phyloP scores from a whole-genome alignment of 2,797 vertebrate genomes.

The Mycteria americana region DNA sequence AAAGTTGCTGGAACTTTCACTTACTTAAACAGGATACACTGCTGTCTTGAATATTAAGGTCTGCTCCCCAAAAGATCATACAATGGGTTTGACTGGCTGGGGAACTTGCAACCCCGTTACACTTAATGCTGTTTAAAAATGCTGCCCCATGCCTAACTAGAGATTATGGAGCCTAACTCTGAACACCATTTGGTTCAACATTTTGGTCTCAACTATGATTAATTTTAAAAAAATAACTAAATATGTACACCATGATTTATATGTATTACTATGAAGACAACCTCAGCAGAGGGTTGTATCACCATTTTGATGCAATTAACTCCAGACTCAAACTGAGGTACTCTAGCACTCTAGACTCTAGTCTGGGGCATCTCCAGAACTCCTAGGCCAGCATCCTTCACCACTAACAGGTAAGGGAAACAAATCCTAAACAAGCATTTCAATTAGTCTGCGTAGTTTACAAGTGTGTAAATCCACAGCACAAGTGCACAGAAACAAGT shows the following conservation, averaged over 20 bases:
- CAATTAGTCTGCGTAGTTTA: neutral
- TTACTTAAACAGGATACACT: neutral
- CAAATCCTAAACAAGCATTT: neutral
- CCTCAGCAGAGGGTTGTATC: neutral
- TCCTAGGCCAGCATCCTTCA: neutral
- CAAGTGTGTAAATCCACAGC: neutral
- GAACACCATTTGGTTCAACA: neutral
- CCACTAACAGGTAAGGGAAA: neutral
- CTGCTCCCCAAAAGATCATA: neutral
- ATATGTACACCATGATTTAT: neutral
- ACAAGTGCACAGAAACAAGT: neutral
- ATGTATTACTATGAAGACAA: neutral
- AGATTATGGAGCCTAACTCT: neutral
- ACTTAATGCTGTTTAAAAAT: neutral
- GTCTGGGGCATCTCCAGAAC: neutral
- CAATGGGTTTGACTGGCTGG: neutral
- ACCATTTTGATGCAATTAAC: neutral
- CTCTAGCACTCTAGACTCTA: neutral
- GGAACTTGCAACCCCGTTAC: neutral
- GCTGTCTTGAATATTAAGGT: neutral
- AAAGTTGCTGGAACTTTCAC: neutral
- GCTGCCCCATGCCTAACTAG: neutral
- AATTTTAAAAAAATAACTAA: neutral
- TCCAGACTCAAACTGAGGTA: neutral
- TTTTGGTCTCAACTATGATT: neutral